These are phyloP conservation scores for Heteromormyrus szaboi DNA, from an alignment of 2,797 vertebrate genomes.

Conservation along the genomic window DNA sequence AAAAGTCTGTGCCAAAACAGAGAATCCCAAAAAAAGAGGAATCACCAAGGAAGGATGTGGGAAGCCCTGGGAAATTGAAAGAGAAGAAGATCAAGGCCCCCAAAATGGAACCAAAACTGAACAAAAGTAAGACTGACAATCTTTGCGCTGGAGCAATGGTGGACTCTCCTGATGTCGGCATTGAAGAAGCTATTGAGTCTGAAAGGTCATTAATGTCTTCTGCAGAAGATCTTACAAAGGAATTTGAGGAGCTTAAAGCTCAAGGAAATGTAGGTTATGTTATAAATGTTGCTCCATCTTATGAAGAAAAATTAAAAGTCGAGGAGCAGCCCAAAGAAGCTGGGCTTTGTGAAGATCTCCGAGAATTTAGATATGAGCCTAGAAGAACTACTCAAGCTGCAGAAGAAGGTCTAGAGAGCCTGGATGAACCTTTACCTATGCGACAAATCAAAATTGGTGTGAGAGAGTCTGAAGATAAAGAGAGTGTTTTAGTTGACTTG, in stretches of 20 bases:
- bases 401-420: slow-evolving; percentile 76
- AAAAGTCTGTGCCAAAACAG: slow-evolving; percentile 71
- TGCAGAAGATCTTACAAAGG: slow-evolving; percentile 92
- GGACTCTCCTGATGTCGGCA: slow-evolving; percentile 19
- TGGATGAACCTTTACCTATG: slow-evolving; percentile 72
- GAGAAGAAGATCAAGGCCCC: slow-evolving; percentile 76
- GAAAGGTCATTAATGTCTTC: slow-evolving; percentile 88
- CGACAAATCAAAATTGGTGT: slow-evolving; percentile 69
- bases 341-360: slow-evolving; percentile 69
- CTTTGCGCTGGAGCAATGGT: slow-evolving; percentile 21
- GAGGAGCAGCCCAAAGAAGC: slow-evolving; percentile 58
- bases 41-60: slow-evolving; percentile 66
- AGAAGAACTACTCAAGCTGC: slow-evolving; percentile 83
- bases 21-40: slow-evolving; percentile 81
- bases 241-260: slow-evolving; percentile 84
- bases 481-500: slow-evolving; percentile 81
- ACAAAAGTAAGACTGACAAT: slow-evolving; percentile 37
- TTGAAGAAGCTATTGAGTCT: slow-evolving; percentile 61
- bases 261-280: slow-evolving; percentile 69
- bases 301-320: slow-evolving; percentile 56
- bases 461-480: slow-evolving; percentile 86
- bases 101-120: slow-evolving; percentile 69
- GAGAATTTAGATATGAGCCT: slow-evolving; percentile 54
- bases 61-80: slow-evolving; percentile 69
- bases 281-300: slow-evolving; percentile 57